Evolutionary conservation across 2,888 invertebrate genomes (phyloP).

Genomic region (Himalopsyche japonica): DNA sequence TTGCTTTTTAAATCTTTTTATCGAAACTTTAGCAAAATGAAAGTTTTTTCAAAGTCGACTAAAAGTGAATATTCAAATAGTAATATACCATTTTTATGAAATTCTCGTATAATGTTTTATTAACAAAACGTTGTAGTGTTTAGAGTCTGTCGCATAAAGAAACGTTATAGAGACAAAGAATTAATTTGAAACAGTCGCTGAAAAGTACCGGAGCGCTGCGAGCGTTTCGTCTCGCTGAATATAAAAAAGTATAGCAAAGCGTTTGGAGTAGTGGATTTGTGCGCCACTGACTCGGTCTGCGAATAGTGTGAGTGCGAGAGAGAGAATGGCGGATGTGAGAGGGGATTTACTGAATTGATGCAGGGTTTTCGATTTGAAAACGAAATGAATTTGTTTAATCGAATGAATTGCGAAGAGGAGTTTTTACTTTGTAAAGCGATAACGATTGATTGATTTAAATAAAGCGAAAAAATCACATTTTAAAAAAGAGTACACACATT

Average conservation of each 20-base stretch:
- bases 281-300: neutral
- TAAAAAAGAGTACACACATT: too few species aligned
- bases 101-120: neutral
- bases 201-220: neutral
- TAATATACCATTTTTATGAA: neutral
- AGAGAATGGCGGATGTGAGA: neutral
- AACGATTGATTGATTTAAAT: too few species aligned
- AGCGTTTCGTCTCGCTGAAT: neutral
- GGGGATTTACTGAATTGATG: neutral
- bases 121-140: neutral
- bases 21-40: too few species aligned
- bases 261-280: neutral
- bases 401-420: too few species aligned
- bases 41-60: too few species aligned
- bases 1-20: too few species aligned
- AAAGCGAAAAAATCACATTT: too few species aligned
- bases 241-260: neutral
- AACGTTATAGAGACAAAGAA: neutral
- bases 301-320: neutral
- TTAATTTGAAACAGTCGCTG: neutral
- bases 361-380: neutral
- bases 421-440: too few species aligned
- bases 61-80: too few species aligned
- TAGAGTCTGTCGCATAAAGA: neutral
- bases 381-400: too few species aligned